Evolutionary conservation across 1,140 invertebrate species (phyloP).

Genomic region (Physella acuta): DNA sequence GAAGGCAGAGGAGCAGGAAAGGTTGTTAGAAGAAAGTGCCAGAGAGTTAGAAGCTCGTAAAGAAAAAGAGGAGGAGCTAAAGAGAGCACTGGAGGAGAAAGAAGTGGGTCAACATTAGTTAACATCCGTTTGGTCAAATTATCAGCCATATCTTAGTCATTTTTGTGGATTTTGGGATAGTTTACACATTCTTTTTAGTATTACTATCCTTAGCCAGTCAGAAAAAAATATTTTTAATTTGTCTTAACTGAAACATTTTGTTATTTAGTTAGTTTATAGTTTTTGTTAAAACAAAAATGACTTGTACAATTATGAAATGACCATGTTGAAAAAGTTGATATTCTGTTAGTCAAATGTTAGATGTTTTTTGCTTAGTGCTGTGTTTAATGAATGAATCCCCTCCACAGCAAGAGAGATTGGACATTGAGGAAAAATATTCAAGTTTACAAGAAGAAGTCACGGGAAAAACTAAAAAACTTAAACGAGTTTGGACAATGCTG

Average conservation of each 20-base stretch:
- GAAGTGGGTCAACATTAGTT: too few species aligned
- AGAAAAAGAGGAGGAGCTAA: conserved; percentile 79
- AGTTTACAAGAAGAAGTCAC: conserved; percentile 84
- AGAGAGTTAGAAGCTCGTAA: conserved; percentile 82
- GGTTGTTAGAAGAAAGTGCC: conserved; percentile 86
- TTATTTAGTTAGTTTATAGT: neutral
- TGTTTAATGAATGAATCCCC: neutral
- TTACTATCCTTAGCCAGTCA: too few species aligned
- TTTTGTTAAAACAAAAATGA: too few species aligned
- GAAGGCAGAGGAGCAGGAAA: conserved; percentile 92
- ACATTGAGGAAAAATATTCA: conserved; percentile 95
- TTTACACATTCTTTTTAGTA: too few species aligned
- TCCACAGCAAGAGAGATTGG: conserved; percentile 73
- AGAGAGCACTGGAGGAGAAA: conserved; percentile 71
- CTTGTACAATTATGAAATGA: neutral
- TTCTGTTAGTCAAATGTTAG: neutral
- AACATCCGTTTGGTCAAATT: too few species aligned
- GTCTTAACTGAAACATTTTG: too few species aligned
- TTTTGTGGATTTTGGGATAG: too few species aligned
- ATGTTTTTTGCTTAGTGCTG: neutral
- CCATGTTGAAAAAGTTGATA: neutral
- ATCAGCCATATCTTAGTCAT: too few species aligned
- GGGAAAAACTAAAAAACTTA: conserved; percentile 90
- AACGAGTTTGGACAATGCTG: conserved; percentile 70
- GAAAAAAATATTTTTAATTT: too few species aligned